Percentiles rank a stretch among this genome's conserved stretches.
Conservation (phyloP, 2,888 invertebrate genomes). For the Rhopalosiphum nymphaeae region DNA sequence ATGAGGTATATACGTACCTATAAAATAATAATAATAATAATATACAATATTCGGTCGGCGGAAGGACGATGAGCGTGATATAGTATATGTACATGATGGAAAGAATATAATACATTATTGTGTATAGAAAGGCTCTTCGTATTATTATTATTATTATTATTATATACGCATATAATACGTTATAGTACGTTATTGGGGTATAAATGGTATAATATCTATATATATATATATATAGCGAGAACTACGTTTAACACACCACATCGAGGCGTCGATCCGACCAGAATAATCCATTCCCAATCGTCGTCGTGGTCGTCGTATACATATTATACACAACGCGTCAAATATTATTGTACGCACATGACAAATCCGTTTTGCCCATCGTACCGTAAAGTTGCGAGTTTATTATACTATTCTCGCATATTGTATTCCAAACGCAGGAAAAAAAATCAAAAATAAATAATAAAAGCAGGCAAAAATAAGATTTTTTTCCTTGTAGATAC, state of each 20-base stretch:
- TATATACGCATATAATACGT: background rate
- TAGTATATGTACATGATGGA: background rate
- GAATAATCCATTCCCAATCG: conserved; percentile 19
- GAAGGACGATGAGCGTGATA: background rate
- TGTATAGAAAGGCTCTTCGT: background rate
- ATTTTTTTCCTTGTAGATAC: background rate
- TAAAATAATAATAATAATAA: background rate
- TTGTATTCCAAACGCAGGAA: background rate
- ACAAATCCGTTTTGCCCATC: conserved; percentile 63
- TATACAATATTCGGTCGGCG: background rate
- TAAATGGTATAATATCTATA: background rate
- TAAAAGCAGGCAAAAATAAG: background rate
- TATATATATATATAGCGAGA: background rate
- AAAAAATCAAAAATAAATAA: conserved; percentile 1
- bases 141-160: background rate
- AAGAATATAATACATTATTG: background rate
- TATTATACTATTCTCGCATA: conserved; percentile 31
- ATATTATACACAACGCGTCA: background rate
- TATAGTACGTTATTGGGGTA: background rate
- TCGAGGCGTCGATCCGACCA: conserved; percentile 37
- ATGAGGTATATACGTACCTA: background rate
- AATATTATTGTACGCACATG: conserved; percentile 16
- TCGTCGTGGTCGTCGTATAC: background rate
- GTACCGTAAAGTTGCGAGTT: conserved; percentile 63
- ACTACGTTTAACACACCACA: background rate